Base-by-base conservation (phyloP, 30 jellyfish, hydroid and myxozoan genomes). In the Turritopsis rubra region DNA sequence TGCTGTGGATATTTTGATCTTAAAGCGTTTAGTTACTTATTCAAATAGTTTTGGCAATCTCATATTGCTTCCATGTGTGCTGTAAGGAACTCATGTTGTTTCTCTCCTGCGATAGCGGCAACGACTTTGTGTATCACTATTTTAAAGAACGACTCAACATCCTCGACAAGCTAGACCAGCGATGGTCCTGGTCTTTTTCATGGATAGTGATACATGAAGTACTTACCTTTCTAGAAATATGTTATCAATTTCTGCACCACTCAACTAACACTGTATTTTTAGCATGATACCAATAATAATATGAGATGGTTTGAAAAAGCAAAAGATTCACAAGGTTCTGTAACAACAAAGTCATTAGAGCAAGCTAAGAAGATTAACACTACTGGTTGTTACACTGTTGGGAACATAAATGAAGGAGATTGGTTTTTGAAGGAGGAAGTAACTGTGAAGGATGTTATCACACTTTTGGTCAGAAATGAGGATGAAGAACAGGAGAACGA, bases 251-350 rank as follows among this genome's bases (percentile, higher is more conserved):
- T n/a, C n/a, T n/a, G n/a, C n/a, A n/a, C n/a, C n/a, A n/a, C n/a
- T n/a, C n/a, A n/a, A n/a, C n/a, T n/a, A n/a, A n/a, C n/a, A n/a
- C 60, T 41, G 60, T 41, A 41, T 79, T 16, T 75, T 54, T 74
- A 66, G 76, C 27, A 9, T 66, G 76, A 66, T 26, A 66, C 29
- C 17, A 66, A 66, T 66, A 21, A 17, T 3, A 21, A 17, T 66
- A 26, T 66, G 76, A 26, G 29, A 66, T 66, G 76, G 76, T 88
- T 82, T 83, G 84, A 88, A 70, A 66, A 84, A 52, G 96, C 89
- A 29, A 77, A 84, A 27, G 85, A 83, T 54, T 83, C 96, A 21
- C 88, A 82, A 18, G 96, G 96, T 27, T 88, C 96, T 28, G 90
- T 88, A 16, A 84, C 96, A 23, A 83, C 82, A 29, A 83, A 85